Percentiles rank a stretch among this genome's conserved stretches.
These are phyloP conservation scores for Melanostoma scalare DNA, from an alignment of 2,888 invertebrate species.

Conservation along the genomic window DNA sequence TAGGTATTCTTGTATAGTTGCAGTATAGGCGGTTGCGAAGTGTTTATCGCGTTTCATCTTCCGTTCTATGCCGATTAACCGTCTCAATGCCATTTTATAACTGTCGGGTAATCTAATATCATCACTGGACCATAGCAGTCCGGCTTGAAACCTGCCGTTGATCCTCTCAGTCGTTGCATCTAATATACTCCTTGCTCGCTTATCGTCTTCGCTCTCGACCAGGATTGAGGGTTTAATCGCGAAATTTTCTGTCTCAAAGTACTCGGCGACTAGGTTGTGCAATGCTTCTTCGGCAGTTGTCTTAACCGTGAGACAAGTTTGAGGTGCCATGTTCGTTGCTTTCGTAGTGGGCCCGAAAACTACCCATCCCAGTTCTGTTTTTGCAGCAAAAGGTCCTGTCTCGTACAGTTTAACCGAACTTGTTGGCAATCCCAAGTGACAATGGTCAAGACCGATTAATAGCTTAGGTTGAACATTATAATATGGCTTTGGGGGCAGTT, in stretches of 20 bases:
- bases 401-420: neutral
- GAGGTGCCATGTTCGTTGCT: neutral
- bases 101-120: slow-evolving; percentile 30
- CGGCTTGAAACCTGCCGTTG: slow-evolving; percentile 3
- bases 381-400: slow-evolving; percentile 25
- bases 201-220: slow-evolving; percentile 4
- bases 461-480: slow-evolving; percentile 28
- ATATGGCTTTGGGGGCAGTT: slow-evolving; percentile 10
- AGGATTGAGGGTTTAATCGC: slow-evolving; percentile 12
- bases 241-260: slow-evolving; percentile 39
- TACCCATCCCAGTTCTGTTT: slow-evolving; percentile 42
- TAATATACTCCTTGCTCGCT: slow-evolving; percentile 11
- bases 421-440: slow-evolving; percentile 42
- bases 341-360: slow-evolving; percentile 20
- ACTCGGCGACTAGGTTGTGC: slow-evolving; percentile 18
- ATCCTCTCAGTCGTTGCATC: slow-evolving; percentile 15
- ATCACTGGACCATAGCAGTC: slow-evolving; percentile 30
- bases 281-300: neutral
- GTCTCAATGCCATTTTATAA: too few relatives aligned
- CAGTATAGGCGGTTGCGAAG: too few relatives aligned
- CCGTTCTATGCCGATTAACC: slow-evolving; percentile 29
- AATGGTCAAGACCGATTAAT: slow-evolving; percentile 52
- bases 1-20: too few relatives aligned
- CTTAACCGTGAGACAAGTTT: slow-evolving; percentile 5
- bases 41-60: too few relatives aligned